Evolutionary conservation across 2,113 vertebrate genomes (phyloP).

Genomic region (Colistium nudipinnis): DNA sequence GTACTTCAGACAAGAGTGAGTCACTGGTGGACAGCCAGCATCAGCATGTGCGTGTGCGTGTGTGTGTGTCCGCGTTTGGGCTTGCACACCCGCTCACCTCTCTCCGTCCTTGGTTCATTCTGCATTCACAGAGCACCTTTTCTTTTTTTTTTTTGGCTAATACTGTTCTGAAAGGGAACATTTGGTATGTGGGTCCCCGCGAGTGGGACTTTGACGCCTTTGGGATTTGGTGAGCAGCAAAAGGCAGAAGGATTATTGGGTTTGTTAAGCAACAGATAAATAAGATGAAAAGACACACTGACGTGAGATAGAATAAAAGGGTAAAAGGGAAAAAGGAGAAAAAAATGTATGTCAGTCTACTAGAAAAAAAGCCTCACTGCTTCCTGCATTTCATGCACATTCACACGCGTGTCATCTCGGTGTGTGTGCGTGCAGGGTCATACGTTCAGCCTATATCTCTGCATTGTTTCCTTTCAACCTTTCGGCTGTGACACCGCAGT

Average conservation of each 20-base stretch:
- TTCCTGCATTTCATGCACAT: neutral
- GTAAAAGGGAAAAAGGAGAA: neutral
- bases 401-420: neutral
- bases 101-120: constrained; percentile 46
- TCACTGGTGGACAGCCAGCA: constrained; percentile 25
- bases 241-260: constrained; percentile 60
- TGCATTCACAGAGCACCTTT: constrained; percentile 27
- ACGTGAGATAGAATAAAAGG: constrained; percentile 31
- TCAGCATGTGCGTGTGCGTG: neutral
- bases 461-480: constrained; percentile 50
- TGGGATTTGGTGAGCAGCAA: constrained; percentile 50
- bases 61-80: neutral
- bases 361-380: too few relatives aligned
- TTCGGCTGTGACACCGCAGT: constrained; percentile 54
- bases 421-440: neutral
- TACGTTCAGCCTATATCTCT: neutral
- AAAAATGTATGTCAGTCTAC: neutral
- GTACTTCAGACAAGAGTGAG: constrained; percentile 21
- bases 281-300: constrained; percentile 25
- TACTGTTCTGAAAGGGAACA: constrained; percentile 45
- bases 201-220: constrained; percentile 48
- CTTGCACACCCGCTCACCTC: constrained; percentile 41
- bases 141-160: constrained; percentile 39
- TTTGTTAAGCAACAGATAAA: constrained; percentile 53
- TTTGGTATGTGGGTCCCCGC: constrained; percentile 54